phyloP scores from a whole-genome alignment of 1,140 invertebrate species.

The Asbolus verrucosus region DNA sequence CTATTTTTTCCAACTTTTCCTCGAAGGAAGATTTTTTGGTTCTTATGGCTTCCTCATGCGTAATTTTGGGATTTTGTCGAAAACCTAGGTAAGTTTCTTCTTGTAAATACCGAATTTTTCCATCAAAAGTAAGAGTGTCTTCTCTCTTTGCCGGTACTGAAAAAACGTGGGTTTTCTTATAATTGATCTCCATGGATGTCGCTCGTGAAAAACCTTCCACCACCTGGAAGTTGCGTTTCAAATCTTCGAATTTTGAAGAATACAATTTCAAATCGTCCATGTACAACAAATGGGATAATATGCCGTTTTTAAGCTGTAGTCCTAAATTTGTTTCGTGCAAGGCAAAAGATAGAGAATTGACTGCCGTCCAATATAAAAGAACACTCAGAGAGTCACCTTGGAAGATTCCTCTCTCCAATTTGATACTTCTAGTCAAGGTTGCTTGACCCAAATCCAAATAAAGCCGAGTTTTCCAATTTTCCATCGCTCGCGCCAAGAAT shows the following conservation, averaged over 20 bases:
- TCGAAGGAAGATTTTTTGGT: background rate
- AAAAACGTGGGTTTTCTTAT: background rate
- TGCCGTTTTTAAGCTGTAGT: background rate
- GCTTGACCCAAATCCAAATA: background rate
- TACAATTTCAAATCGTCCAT: background rate
- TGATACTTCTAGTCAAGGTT: background rate
- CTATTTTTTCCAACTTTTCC: background rate
- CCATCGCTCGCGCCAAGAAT: background rate
- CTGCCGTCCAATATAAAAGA: background rate
- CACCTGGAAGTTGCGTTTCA: background rate
- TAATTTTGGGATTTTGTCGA: background rate
- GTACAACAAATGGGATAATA: background rate
- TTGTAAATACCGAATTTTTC: too few species aligned
- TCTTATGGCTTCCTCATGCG: background rate
- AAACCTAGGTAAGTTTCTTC: too few species aligned
- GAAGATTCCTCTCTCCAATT: background rate
- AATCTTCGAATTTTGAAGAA: background rate
- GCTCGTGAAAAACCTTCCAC: background rate
- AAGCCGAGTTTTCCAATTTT: background rate
- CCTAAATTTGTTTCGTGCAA: background rate
- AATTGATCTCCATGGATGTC: background rate
- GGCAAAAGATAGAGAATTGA: constrained; percentile 1
- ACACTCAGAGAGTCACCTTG: background rate
- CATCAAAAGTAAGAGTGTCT: too few species aligned
- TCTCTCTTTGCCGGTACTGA: too few species aligned